Evolutionary conservation across 1,140 invertebrate genomes (phyloP).

Genomic region (Zelostemma sp.): DNA sequence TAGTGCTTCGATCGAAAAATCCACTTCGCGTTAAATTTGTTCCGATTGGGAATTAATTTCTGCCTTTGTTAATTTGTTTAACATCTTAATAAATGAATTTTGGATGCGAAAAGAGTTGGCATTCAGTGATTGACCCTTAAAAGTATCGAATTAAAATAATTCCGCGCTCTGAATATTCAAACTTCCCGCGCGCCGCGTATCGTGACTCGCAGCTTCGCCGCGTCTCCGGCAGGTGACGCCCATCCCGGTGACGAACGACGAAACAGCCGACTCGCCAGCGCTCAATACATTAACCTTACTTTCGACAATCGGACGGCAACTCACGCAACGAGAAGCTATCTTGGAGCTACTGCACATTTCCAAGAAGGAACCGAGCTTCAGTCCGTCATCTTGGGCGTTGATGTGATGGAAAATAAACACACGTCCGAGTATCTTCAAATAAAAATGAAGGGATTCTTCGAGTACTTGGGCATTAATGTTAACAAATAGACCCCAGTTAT

Average conservation of each 20-base stretch:
- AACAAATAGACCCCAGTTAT: background rate
- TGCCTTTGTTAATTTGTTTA: too few relatives aligned
- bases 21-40: slow-evolving; percentile 37
- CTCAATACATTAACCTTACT: slow-evolving; percentile 8
- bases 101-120: too few relatives aligned
- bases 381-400: slow-evolving; percentile 10
- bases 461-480: slow-evolving; percentile 13
- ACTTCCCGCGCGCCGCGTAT: too few relatives aligned
- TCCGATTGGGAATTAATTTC: slow-evolving; percentile 21
- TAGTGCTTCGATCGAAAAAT: slow-evolving; percentile 53
- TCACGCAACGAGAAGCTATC: slow-evolving; percentile 11
- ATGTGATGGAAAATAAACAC: slow-evolving; percentile 9
- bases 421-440: slow-evolving; percentile 4
- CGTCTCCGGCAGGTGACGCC: too few relatives aligned
- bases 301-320: slow-evolving; percentile 21
- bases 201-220: too few relatives aligned
- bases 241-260: too few relatives aligned
- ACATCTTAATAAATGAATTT: too few relatives aligned
- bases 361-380: slow-evolving; percentile 10
- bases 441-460: slow-evolving; percentile 8
- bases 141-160: too few relatives aligned
- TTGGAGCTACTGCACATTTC: slow-evolving; percentile 18
- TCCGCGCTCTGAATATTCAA: too few relatives aligned
- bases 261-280: background rate
- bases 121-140: too few relatives aligned